Evolutionary conservation across 2,888 invertebrate species (phyloP).

Genomic region (Ernsta delagoae): DNA sequence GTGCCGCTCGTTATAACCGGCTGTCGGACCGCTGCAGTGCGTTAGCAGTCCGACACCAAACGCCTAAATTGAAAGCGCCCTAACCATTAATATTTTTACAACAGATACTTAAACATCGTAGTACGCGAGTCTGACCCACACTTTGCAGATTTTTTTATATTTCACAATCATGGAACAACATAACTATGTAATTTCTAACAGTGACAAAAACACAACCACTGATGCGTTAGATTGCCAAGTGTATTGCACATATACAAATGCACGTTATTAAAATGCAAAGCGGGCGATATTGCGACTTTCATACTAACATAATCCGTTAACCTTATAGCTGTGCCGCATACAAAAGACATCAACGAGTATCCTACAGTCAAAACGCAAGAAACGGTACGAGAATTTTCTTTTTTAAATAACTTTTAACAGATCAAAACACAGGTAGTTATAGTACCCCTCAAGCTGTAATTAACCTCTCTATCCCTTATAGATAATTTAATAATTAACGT

Average conservation of each 20-base stretch:
- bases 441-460: too few relatives aligned
- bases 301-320: constrained; percentile 24
- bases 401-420: too few relatives aligned
- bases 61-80: too few relatives aligned
- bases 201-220: constrained; percentile 5
- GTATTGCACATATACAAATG: constrained; percentile 25
- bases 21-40: too few relatives aligned
- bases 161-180: background rate
- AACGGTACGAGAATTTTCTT: constrained; percentile 1
- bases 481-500: too few relatives aligned
- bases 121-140: too few relatives aligned
- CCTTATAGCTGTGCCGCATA: constrained; percentile 27
- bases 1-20: too few relatives aligned
- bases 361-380: constrained; percentile 11
- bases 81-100: too few relatives aligned
- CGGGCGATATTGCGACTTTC: constrained; percentile 28
- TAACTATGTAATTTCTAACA: background rate
- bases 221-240: constrained; percentile 18
- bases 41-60: too few relatives aligned
- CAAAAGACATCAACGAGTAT: constrained; percentile 29
- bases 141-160: background rate
- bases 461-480: too few relatives aligned
- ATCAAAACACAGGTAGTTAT: too few relatives aligned
- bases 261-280: constrained; percentile 28
- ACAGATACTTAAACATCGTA: too few relatives aligned